Conservation (phyloP, 2,888 invertebrate genomes). For the Clanis bilineata region DNA sequence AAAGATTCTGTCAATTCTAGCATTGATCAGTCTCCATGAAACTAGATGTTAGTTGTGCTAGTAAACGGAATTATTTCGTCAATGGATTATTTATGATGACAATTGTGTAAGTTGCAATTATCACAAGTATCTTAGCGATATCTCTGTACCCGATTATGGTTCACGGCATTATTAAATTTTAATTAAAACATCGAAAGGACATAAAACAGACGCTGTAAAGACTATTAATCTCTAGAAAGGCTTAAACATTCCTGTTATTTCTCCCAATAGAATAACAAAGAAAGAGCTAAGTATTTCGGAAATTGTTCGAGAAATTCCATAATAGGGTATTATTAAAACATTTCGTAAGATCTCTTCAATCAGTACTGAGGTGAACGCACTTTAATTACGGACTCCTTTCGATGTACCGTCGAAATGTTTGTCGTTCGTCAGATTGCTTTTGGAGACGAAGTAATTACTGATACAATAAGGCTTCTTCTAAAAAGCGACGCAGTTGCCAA, state of each 20-base stretch:
- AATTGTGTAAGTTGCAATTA: too few species aligned
- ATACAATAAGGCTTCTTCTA: background rate
- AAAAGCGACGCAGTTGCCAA: background rate
- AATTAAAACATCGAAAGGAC: too few species aligned
- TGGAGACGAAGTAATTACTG: background rate
- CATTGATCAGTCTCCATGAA: too few species aligned
- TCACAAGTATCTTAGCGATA: too few species aligned
- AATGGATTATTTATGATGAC: too few species aligned
- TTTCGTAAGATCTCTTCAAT: background rate
- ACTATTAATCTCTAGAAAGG: too few species aligned
- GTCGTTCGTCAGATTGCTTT: background rate
- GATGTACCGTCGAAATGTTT: background rate
- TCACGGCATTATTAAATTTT: too few species aligned
- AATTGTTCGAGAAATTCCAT: background rate
- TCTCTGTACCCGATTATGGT: too few species aligned
- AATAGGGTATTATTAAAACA: slow-evolving; percentile 3
- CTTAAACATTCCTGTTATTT: background rate
- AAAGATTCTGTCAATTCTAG: too few species aligned
- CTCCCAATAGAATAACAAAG: background rate
- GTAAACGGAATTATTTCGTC: too few species aligned
- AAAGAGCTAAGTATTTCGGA: background rate
- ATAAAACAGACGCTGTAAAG: too few species aligned
- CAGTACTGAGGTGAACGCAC: background rate
- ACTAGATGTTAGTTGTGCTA: too few species aligned
- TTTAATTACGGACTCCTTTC: background rate